Conservation (phyloP, 1,140 invertebrate species). For the Hycleus cichorii region DNA sequence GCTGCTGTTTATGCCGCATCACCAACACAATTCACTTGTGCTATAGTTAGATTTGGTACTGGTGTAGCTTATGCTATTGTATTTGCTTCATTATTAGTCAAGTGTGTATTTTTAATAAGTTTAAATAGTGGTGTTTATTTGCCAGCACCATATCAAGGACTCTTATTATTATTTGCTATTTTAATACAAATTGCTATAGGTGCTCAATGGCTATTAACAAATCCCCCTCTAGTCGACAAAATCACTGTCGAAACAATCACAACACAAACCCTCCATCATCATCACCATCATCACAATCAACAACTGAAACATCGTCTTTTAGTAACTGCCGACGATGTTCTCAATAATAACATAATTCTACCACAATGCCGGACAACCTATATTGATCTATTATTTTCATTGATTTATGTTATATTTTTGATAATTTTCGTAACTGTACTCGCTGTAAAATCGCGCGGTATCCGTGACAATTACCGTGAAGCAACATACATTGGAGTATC, state of each 20-base stretch:
- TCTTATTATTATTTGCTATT: slow-evolving; percentile 82
- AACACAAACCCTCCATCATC: slow-evolving; percentile 14
- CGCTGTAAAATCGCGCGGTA: slow-evolving; percentile 74
- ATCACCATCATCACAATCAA: too few relatives aligned
- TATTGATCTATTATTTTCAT: slow-evolving; percentile 64
- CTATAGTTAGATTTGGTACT: slow-evolving; percentile 73
- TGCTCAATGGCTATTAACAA: slow-evolving; percentile 73
- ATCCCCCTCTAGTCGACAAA: slow-evolving; percentile 57
- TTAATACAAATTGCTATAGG: slow-evolving; percentile 85
- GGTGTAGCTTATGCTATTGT: slow-evolving; percentile 83
- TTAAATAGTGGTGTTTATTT: slow-evolving; percentile 86
- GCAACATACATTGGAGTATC: slow-evolving; percentile 82
- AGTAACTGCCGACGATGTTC: slow-evolving; percentile 40
- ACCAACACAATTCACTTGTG: slow-evolving; percentile 74
- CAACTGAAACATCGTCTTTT: slow-evolving; percentile 37
- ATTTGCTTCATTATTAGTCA: slow-evolving; percentile 86
- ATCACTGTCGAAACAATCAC: slow-evolving; percentile 36
- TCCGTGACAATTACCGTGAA: slow-evolving; percentile 89
- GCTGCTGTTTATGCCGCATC: slow-evolving; percentile 72
- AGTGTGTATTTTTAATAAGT: slow-evolving; percentile 87
- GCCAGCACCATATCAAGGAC: slow-evolving; percentile 84
- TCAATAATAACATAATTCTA: slow-evolving; percentile 34
- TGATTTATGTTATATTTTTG: slow-evolving; percentile 76
- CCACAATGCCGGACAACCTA: slow-evolving; percentile 56
- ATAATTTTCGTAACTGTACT: slow-evolving; percentile 77